Percentiles rank a stretch among this genome's conserved stretches.
Evolutionary conservation across 92 coral and sea anemone species (phyloP).

Genomic region (Bergia sp.): DNA sequence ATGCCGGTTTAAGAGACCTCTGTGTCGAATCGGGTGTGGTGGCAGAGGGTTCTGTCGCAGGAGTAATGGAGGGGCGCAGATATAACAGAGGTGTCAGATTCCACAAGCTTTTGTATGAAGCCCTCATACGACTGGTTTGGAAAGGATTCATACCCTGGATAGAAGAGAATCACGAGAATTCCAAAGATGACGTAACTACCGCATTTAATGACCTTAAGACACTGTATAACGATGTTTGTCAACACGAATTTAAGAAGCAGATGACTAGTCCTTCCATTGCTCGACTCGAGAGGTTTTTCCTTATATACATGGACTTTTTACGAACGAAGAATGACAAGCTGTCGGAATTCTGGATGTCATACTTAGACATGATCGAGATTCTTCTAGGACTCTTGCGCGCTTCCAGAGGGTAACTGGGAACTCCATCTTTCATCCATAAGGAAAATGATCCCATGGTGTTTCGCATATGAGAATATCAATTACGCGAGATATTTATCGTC

Average conservation of each 20-base stretch:
- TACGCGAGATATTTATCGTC: slow-evolving; percentile 55
- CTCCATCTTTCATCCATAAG: slow-evolving; percentile 53
- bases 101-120: slow-evolving; percentile 49
- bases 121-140: slow-evolving; percentile 48
- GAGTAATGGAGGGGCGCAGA: slow-evolving; percentile 34
- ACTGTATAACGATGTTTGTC: slow-evolving; percentile 38
- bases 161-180: slow-evolving; percentile 36
- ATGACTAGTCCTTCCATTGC: slow-evolving; percentile 33
- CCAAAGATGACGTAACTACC: slow-evolving; percentile 15
- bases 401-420: slow-evolving; percentile 58
- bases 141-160: slow-evolving; percentile 44
- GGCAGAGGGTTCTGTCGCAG: slow-evolving; percentile 31
- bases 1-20: slow-evolving; percentile 36
- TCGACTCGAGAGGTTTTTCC: slow-evolving; percentile 22
- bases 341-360: slow-evolving; percentile 45
- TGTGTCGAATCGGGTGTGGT: slow-evolving; percentile 43
- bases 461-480: slow-evolving; percentile 52
- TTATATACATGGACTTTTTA: slow-evolving; percentile 31
- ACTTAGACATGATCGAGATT: slow-evolving; percentile 46
- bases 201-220: slow-evolving; percentile 1
- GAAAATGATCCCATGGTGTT: slow-evolving; percentile 60
- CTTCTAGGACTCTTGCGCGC: slow-evolving; percentile 50
- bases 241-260: slow-evolving; percentile 25
- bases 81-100: slow-evolving; percentile 31
- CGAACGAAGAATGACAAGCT: slow-evolving; percentile 37